Conservation (phyloP, 2,113 vertebrate genomes). For the Charina bottae region DNA sequence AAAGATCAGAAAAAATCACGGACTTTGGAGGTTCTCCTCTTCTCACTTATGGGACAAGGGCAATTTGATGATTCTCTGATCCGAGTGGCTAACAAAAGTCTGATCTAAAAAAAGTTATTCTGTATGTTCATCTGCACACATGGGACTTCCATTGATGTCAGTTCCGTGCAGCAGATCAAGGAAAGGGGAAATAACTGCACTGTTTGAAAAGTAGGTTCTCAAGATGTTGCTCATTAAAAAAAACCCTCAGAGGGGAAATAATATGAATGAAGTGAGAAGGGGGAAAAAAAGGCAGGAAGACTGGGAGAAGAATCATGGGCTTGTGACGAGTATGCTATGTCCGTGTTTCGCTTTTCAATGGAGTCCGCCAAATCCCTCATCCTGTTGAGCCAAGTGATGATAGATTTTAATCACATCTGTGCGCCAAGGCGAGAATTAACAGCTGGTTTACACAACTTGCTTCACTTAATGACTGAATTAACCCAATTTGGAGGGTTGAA, state of each 20-base stretch:
- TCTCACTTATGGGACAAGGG: conserved; percentile 36
- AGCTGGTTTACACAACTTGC: neutral
- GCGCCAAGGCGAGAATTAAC: neutral
- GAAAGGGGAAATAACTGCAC: conserved; percentile 49
- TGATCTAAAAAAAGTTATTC: conserved; percentile 63
- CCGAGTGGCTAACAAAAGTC: conserved; percentile 55
- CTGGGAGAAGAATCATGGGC: neutral
- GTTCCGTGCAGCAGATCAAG: conserved; percentile 64
- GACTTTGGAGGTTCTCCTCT: conserved; percentile 55
- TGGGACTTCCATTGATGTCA: conserved; percentile 60
- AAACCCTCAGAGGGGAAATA: conserved; percentile 34
- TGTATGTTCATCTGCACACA: conserved; percentile 52
- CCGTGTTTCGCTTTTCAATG: neutral
- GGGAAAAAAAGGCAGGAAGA: neutral
- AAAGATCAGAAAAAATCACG: conserved; percentile 66
- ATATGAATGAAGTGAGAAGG: conserved; percentile 23
- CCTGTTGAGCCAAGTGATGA: neutral
- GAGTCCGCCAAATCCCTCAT: neutral
- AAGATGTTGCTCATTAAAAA: conserved; percentile 49
- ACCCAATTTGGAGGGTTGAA: neutral
- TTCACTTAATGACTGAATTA: neutral
- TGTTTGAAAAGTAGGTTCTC: conserved; percentile 55
- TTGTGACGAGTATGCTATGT: neutral
- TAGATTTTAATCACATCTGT: neutral
- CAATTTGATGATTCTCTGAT: conserved; percentile 54